Conservation (phyloP, 2,797 vertebrate genomes). For the Novumbra hubbsi region DNA sequence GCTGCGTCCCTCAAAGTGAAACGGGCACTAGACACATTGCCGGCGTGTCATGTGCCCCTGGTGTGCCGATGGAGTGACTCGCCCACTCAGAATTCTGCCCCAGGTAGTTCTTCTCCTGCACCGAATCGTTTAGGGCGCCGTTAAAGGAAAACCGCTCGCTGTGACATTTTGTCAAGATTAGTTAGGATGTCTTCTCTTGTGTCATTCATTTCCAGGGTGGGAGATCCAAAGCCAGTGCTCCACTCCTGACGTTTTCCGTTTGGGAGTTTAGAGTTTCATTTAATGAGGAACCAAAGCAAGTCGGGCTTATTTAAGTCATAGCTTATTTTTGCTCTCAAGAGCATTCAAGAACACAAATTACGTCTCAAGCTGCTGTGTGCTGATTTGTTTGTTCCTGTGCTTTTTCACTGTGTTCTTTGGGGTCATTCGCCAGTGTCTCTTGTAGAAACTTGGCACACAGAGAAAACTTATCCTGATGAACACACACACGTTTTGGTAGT, state of each 20-base stretch:
- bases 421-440: constrained; percentile 58
- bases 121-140: neutral
- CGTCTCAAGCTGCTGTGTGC: constrained; percentile 41
- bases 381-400: constrained; percentile 50
- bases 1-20: constrained; percentile 25
- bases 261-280: neutral
- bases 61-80: neutral
- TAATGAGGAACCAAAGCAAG: neutral
- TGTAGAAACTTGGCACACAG: constrained; percentile 52
- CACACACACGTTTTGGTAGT: too few species aligned
- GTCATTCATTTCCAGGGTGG: neutral
- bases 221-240: neutral
- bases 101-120: neutral
- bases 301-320: neutral
- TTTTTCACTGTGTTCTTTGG: constrained; percentile 37
- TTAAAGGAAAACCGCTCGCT: neutral
- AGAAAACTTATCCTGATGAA: too few species aligned
- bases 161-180: neutral
- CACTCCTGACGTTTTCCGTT: neutral
- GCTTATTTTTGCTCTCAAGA: neutral
- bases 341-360: constrained; percentile 16
- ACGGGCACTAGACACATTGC: constrained; percentile 27
- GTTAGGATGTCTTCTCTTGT: neutral
- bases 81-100: neutral
- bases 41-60: neutral